These are phyloP conservation scores for Lycaon pictus DNA, from an alignment of 2,113 vertebrate genomes.

Conservation along the genomic window DNA sequence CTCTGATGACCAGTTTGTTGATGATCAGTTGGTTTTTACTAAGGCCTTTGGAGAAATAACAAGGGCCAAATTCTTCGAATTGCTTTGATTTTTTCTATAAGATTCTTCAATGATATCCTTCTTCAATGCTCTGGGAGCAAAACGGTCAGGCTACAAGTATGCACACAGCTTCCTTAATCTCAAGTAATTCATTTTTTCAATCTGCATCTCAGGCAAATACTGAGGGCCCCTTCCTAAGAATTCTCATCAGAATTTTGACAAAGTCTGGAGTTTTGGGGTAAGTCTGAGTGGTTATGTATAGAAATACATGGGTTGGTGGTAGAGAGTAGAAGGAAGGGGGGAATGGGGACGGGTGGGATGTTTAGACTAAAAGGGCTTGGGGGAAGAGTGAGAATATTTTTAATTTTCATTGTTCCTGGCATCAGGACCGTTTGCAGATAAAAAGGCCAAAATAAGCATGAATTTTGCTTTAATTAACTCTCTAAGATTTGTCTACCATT, in stretches of 20 bases:
- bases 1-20: neutral
- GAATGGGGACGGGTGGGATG: neutral
- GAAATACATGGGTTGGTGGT: neutral
- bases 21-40: neutral
- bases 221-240: neutral
- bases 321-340: neutral
- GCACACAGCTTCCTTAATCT: neutral
- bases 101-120: neutral
- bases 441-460: constrained; percentile 79
- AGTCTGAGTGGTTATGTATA: neutral
- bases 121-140: neutral
- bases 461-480: constrained; percentile 87
- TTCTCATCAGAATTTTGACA: neutral
- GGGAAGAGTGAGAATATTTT: constrained; percentile 38
- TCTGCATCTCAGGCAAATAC: neutral
- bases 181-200: constrained; percentile 46
- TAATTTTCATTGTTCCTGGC: constrained; percentile 5
- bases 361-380: neutral
- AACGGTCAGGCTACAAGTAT: neutral
- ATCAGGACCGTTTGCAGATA: neutral
- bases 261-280: neutral
- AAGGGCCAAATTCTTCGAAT: neutral
- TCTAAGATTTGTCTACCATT: constrained; percentile 78
- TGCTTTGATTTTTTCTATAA: neutral
- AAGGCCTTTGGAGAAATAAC: neutral